These are phyloP conservation scores for Drosophila ohnishii DNA, from an alignment of 1,140 invertebrate genomes.

Conservation along the genomic window DNA sequence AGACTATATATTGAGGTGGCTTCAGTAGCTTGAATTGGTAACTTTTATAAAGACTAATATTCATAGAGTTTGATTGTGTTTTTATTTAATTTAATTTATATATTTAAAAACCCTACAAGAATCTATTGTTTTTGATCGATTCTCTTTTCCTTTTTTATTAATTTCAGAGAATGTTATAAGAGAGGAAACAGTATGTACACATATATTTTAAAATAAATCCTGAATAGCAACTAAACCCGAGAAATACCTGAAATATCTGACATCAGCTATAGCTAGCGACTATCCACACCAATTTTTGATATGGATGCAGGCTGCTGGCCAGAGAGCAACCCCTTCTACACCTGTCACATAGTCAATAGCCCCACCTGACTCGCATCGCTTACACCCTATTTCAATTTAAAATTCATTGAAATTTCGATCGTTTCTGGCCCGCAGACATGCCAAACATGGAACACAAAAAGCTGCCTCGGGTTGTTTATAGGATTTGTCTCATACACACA, in stretches of 20 bases:
- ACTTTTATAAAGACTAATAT: neutral
- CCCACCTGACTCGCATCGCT: slow-evolving; percentile 21
- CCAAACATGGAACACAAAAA: slow-evolving; percentile 44
- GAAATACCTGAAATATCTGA: neutral
- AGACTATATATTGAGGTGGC: neutral
- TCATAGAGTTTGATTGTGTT: neutral
- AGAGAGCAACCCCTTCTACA: slow-evolving; percentile 2
- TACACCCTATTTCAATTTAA: slow-evolving; percentile 65
- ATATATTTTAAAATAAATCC: neutral
- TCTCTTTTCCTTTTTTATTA: neutral
- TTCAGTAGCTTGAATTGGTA: neutral
- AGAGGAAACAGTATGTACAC: neutral
- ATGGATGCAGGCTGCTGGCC: slow-evolving; percentile 1
- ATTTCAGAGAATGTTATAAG: neutral
- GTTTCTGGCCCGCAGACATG: slow-evolving; percentile 51
- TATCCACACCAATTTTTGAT: neutral
- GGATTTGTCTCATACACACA: slow-evolving; percentile 65
- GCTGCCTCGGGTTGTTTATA: slow-evolving; percentile 67
- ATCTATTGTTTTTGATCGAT: too few species aligned
- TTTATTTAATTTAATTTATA: neutral
- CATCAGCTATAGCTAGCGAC: neutral
- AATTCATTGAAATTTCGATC: slow-evolving; percentile 75
- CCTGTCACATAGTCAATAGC: slow-evolving; percentile 23
- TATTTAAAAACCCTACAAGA: too few species aligned
- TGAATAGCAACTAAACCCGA: neutral